Conservation (phyloP, 2,888 invertebrate species). For the Dexiosoma caninum region DNA sequence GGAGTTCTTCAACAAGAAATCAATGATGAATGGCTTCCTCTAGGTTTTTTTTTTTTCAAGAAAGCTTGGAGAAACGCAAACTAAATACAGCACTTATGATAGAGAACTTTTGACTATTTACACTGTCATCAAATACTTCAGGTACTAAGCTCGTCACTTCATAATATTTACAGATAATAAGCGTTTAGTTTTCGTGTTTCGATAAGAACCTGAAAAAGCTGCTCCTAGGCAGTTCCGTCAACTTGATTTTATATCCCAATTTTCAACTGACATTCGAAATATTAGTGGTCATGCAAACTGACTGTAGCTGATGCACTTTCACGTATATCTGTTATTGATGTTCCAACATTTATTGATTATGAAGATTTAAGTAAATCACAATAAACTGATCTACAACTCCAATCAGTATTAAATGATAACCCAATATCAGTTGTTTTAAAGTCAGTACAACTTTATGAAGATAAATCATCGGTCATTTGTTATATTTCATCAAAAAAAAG, state of each 20-base stretch:
- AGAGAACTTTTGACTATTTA: neutral
- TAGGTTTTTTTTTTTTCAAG: slow-evolving; percentile 8
- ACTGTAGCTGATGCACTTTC: neutral
- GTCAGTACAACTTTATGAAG: neutral
- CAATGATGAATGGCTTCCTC: neutral
- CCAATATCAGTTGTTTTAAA: neutral
- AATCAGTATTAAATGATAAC: neutral
- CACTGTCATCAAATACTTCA: neutral
- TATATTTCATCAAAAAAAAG: neutral
- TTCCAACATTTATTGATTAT: neutral
- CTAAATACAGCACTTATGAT: neutral
- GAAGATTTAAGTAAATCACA: slow-evolving; percentile 5
- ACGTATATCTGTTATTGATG: neutral
- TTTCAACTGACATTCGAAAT: too few relatives aligned
- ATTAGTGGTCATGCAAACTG: neutral
- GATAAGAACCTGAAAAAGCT: too few relatives aligned
- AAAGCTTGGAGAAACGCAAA: slow-evolving; percentile 3
- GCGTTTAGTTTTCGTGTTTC: neutral
- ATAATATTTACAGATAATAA: neutral
- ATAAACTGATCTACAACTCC: neutral
- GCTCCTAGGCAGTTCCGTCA: neutral
- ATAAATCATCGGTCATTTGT: neutral
- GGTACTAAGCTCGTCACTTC: neutral
- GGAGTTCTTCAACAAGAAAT: too few relatives aligned
- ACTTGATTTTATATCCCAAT: too few relatives aligned